Evolutionary conservation across 2,113 vertebrate genomes (phyloP).

Genomic region (Lophotis ruficrista): DNA sequence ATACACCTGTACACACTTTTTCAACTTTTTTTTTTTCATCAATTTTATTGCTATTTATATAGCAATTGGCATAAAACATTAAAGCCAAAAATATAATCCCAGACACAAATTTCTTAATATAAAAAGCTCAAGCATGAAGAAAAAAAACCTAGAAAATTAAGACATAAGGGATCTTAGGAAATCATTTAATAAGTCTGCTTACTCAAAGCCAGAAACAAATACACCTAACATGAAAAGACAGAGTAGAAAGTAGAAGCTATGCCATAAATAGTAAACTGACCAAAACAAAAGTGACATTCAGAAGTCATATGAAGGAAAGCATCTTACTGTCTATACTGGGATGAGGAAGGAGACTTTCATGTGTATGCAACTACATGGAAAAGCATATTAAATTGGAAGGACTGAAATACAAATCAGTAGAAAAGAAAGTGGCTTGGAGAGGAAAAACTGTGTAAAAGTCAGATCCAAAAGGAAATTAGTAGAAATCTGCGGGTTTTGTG

Average conservation of each 20-base stretch:
- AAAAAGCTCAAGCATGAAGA: neutral
- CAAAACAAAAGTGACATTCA: neutral
- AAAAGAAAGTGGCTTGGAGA: neutral
- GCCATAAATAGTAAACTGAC: neutral
- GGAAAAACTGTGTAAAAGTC: neutral
- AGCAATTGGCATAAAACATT: neutral
- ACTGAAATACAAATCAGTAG: neutral
- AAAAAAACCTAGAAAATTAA: neutral
- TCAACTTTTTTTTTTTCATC: too few species aligned
- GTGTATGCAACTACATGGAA: neutral
- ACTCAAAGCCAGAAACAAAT: neutral
- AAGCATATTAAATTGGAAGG: neutral
- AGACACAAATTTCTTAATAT: neutral
- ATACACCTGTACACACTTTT: neutral
- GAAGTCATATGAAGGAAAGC: neutral
- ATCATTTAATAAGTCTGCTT: neutral
- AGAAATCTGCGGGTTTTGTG: neutral
- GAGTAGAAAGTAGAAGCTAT: neutral
- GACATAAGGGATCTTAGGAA: neutral
- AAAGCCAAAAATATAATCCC: neutral
- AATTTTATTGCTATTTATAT: neutral
- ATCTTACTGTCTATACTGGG: neutral
- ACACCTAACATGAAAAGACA: neutral
- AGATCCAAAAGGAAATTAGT: neutral
- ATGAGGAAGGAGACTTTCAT: neutral